Base-by-base conservation (phyloP, 2,888 invertebrate species). In the Apotomis turbidana region DNA sequence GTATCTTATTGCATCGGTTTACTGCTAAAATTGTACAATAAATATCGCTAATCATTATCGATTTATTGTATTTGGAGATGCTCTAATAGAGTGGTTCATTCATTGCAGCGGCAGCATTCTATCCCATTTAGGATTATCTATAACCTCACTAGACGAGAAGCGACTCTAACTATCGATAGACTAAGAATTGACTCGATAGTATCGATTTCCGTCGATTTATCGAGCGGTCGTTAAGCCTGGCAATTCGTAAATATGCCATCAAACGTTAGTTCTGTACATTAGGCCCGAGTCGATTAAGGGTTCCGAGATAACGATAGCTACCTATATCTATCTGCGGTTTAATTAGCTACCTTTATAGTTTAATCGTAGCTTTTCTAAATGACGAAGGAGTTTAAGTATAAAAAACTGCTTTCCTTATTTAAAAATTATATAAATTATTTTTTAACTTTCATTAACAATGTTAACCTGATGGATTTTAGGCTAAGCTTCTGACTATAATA, bases 201-300 rank as follows among this genome's bases (percentile, higher is more conserved):
- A 71, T 71, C 71, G 71, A 60, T 71, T 66, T 66, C 64, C 68
- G 15, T 62, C 70, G 70, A 70, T 70, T 70, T 70, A 70, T 70
- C 61, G 67, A 61, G 27, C 60, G 71, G 57, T 71, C 68, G 49
- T 71, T 71, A 71, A 71, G 13, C 57, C 57, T 68, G 57, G 55
- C 71, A 71, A 68, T 71, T 71, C 71, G 71, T 71, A 71, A 68
- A 71, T 68, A 71, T 71, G 68, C 68, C 68, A 71, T 71, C 55
- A 68, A 68, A 52, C 71, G 71, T 67, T 67, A 49, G 60, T 38
- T 71, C 60, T 61, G 55, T 61, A 57, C 71, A 71, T 71, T 61
- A 55, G 55, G 61, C 12, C 55, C 38, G 38, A 51, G 55, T 71
- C 71, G 55, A 71, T 71, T 68, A 62, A 71, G 66, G 60, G 67